Evolutionary conservation across 2,797 vertebrate genomes (phyloP).

Genomic region (Melanogrammus aeglefinus): DNA sequence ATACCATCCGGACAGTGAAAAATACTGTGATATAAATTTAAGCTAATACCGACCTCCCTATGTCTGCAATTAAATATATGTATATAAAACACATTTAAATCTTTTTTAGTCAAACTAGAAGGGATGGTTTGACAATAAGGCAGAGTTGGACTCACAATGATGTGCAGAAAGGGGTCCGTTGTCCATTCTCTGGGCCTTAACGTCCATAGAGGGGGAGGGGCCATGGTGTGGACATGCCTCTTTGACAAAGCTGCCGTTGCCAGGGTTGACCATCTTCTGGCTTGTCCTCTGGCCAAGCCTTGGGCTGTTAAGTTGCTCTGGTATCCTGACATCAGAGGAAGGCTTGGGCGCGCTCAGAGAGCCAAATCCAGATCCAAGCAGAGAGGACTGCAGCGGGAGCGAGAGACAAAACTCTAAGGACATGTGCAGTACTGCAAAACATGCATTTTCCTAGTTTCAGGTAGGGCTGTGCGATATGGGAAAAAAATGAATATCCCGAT

Average conservation of each 20-base stretch:
- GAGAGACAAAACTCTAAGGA: not conserved
- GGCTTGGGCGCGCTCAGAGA: constrained; percentile 81
- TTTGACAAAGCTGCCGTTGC: constrained; percentile 60
- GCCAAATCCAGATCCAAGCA: constrained; percentile 85
- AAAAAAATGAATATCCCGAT: no score
- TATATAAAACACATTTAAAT: constrained; percentile 5
- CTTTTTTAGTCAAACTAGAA: not conserved
- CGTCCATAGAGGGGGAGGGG: constrained; percentile 74
- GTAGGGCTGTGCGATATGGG: no score
- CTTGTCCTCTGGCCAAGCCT: constrained; percentile 76
- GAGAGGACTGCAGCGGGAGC: constrained; percentile 73
- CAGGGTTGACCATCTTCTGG: constrained; percentile 53
- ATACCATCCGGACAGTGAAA: no score
- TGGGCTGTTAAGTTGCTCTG: constrained; percentile 82
- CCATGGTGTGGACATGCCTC: constrained; percentile 53
- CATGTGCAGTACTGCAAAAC: not conserved
- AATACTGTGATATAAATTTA: no score
- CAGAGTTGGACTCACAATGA: constrained; percentile 58
- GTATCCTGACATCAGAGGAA: constrained; percentile 76
- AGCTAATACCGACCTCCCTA: not conserved
- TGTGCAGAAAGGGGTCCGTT: constrained; percentile 57
- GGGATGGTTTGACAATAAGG: not conserved
- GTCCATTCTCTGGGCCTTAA: constrained; percentile 75
- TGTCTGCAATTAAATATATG: not conserved
- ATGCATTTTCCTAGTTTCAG: not conserved